These are phyloP conservation scores for Apodemia duryi DNA, from an alignment of 2,888 invertebrate genomes.

Conservation along the genomic window DNA sequence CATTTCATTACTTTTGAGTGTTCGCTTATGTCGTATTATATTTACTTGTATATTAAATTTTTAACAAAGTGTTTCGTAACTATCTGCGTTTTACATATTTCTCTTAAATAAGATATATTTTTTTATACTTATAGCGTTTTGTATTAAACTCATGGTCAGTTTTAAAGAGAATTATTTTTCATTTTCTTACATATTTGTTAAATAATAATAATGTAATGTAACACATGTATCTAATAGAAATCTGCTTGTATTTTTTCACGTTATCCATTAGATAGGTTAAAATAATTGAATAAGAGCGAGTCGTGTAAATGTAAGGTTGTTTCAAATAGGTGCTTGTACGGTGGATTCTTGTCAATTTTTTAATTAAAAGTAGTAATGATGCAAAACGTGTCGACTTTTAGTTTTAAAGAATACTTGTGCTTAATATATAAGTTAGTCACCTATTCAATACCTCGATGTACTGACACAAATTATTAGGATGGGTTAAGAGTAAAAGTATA, in stretches of 20 bases:
- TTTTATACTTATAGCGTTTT: background rate
- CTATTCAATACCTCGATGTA: constrained; percentile 67
- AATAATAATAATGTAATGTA: constrained; percentile 1
- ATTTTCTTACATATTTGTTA: constrained; percentile 1
- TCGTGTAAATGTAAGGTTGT: constrained; percentile 62
- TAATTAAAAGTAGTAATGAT: constrained; percentile 55
- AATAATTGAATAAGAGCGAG: constrained; percentile 17
- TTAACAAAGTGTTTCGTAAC: background rate
- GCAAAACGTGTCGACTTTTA: constrained; percentile 41
- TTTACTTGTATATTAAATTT: no score
- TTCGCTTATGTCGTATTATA: no score
- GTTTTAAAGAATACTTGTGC: constrained; percentile 56
- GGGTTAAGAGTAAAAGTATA: constrained; percentile 52
- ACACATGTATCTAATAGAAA: constrained; percentile 7
- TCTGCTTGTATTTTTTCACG: constrained; percentile 29
- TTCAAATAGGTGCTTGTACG: constrained; percentile 75
- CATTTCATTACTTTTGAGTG: no score
- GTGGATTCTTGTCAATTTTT: constrained; percentile 72
- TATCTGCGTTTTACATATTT: background rate
- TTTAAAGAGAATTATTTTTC: background rate
- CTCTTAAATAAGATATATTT: background rate
- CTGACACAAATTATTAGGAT: constrained; percentile 68
- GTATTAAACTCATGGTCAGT: background rate
- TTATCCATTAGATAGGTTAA: constrained; percentile 17
- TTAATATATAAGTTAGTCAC: constrained; percentile 63